phyloP scores from a whole-genome alignment of 2,888 invertebrate genomes.

The Mechanitis mazaeus region DNA sequence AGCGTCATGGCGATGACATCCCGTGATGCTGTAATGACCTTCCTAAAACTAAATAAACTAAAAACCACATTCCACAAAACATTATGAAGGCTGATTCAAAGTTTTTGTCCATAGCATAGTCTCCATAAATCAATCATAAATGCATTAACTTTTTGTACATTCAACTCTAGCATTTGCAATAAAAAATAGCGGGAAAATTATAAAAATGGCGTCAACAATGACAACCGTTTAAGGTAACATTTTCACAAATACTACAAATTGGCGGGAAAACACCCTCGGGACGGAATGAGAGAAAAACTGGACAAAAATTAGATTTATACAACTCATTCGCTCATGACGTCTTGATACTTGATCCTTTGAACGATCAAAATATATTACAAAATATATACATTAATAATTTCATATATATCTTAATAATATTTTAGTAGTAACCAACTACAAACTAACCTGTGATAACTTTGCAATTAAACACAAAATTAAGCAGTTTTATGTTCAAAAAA shows the following conservation, averaged over 20 bases:
- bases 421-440: too few species aligned
- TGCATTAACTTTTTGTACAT: slow-evolving; percentile 36
- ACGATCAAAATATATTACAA: neutral
- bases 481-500: too few species aligned
- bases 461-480: too few species aligned
- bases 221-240: slow-evolving; percentile 54
- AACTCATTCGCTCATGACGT: slow-evolving; percentile 31
- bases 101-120: slow-evolving; percentile 1
- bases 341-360: slow-evolving; percentile 48
- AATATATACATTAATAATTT: neutral
- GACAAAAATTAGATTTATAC: slow-evolving; percentile 72
- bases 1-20: neutral
- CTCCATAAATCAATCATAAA: slow-evolving; percentile 8
- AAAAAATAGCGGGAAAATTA: slow-evolving; percentile 15
- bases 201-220: slow-evolving; percentile 39
- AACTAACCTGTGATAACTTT: too few species aligned
- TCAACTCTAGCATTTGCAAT: slow-evolving; percentile 11
- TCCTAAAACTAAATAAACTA: slow-evolving; percentile 4
- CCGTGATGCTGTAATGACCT: neutral
- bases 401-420: neutral
- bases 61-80: slow-evolving; percentile 1
- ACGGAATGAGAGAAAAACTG: slow-evolving; percentile 68
- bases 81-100: slow-evolving; percentile 1
- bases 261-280: slow-evolving; percentile 57
- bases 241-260: slow-evolving; percentile 72